A percentile compares a stretch with the other conserved stretches of the same genome.
Conservation (phyloP, 1,140 invertebrate species). For the Fopius arisanus region DNA sequence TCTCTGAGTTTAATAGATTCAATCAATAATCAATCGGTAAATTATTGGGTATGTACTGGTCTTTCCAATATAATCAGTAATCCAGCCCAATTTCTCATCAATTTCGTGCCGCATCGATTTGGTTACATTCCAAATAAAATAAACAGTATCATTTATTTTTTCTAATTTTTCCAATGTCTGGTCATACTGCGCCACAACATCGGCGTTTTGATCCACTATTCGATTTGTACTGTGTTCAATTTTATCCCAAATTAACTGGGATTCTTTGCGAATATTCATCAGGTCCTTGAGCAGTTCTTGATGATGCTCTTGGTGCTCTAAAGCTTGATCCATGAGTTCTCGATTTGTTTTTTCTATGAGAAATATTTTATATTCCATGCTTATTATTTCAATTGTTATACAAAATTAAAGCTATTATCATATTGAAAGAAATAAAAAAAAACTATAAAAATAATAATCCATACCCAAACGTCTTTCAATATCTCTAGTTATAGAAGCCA, state of each 20-base stretch:
- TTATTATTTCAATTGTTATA: too few relatives aligned
- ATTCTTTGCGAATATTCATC: conserved; percentile 65
- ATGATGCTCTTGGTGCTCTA: conserved; percentile 64
- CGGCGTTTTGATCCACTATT: conserved; percentile 67
- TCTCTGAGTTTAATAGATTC: not conserved
- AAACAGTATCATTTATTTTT: conserved; percentile 71
- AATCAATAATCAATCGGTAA: too few relatives aligned
- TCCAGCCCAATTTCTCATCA: conserved; percentile 68
- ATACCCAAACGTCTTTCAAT: conserved; percentile 69
- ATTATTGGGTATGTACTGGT: too few relatives aligned
- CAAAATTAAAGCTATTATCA: too few relatives aligned
- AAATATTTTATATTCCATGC: conserved; percentile 12
- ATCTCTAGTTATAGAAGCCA: conserved; percentile 67
- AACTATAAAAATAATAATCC: not conserved
- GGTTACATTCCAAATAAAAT: conserved; percentile 66
- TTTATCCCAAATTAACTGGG: conserved; percentile 66
- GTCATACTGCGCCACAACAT: conserved; percentile 66
- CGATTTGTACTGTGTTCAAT: conserved; percentile 63
- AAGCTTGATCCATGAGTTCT: conserved; percentile 63
- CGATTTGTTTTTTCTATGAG: conserved; percentile 62
- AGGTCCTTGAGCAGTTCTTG: conserved; percentile 68
- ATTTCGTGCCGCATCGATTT: conserved; percentile 63
- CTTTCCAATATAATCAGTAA: conserved; percentile 66
- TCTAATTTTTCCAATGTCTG: conserved; percentile 68
- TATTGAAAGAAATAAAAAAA: not conserved